Evolutionary conservation across 2,113 vertebrate genomes (phyloP), one percentile per base, ranked within the genome.

Genomic region (Mystacornis crossleyi): DNA sequence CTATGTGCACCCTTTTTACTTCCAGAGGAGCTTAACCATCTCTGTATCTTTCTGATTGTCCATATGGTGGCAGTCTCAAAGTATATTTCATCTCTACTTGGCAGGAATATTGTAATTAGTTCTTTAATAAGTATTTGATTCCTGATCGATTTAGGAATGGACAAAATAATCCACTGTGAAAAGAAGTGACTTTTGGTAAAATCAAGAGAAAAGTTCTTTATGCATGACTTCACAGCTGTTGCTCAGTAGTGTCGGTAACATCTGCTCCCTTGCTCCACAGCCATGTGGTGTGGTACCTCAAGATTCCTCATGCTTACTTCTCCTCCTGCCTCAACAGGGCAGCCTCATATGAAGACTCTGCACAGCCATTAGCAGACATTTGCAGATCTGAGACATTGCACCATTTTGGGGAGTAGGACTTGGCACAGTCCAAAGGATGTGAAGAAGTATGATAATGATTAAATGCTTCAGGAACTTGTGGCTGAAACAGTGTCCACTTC

Each of bases 21-120:
- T 73, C 42, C 33, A 40, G 38, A 50, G 23, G 8, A 45, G 18
- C 15, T 40, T 77, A 61, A 38, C 1, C 1, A 7, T 87, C 47
- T 91, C 54, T 74, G 51, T 89, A 10, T 81, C 57, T 77, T 95
- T 90, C 64, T 90, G 34, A 54, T 15, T 60, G 51, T 67, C 82
- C 67, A 71, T 86, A 28, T 62, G 75, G 64, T 91, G 85, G 67
- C 79, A 92, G 42, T 81, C 58, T 88, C 85, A 96, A 94, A 78
- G 51, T 93, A 40, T 66, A 58, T 81, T 94, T 94, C 21, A 18
- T 66, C 42, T 88, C 54, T 29, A 40, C 26, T 70, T 91, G 15
- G 14, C 14, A 86, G 40, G 36, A 89, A 86, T 34, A 72, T 50
- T 79, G 72, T 54, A 88, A 70, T 83, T 86, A 8, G 13, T 69